These are phyloP conservation scores for Lagopus muta DNA, from an alignment of 2,113 vertebrate genomes.

Conservation along the genomic window DNA sequence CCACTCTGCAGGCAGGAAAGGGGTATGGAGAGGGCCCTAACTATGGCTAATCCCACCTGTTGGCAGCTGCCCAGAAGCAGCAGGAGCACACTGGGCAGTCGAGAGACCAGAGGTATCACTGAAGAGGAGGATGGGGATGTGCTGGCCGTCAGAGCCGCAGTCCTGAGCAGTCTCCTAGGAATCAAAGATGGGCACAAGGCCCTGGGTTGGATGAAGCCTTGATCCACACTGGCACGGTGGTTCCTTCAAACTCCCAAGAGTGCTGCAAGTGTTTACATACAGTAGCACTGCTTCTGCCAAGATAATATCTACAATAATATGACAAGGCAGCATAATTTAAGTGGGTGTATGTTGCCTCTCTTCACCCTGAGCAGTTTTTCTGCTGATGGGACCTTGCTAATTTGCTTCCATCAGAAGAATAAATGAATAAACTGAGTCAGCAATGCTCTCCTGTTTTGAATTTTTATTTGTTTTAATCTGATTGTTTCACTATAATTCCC, in stretches of 20 bases:
- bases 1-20: background rate
- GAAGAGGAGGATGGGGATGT: background rate
- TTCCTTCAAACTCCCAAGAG: background rate
- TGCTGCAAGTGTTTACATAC: background rate
- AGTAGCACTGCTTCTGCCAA: background rate
- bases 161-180: background rate
- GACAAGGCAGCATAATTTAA: background rate
- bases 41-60: background rate
- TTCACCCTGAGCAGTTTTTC: background rate
- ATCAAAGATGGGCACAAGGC: background rate
- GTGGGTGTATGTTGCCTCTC: background rate
- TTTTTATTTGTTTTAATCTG: background rate
- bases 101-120: background rate
- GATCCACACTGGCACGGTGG: background rate
- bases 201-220: background rate
- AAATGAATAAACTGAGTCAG: background rate
- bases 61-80: background rate
- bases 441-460: background rate
- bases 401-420: background rate
- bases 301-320: background rate
- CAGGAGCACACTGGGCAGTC: background rate
- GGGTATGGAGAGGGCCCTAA: fast-evolving
- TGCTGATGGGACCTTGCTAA: background rate
- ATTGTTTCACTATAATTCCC: background rate
- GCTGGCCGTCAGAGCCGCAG: background rate